Evolutionary conservation across 2,113 vertebrate genomes (phyloP).

Genomic region (Megatriorchis doriae): DNA sequence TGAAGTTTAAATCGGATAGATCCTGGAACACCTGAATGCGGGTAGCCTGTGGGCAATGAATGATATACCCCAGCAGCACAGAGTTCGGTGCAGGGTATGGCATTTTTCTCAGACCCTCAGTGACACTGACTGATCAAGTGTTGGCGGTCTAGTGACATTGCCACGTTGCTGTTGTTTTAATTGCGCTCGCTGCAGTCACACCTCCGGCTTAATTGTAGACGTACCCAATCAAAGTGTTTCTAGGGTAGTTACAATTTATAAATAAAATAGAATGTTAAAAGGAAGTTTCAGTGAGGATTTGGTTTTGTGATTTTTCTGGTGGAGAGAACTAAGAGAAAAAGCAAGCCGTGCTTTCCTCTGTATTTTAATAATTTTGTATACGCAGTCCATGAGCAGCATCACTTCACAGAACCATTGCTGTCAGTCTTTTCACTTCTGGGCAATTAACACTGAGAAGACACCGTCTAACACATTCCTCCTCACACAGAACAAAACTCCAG

Average conservation of each 20-base stretch:
- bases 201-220: not conserved
- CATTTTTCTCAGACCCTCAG: not conserved
- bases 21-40: too few relatives aligned
- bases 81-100: accelerated
- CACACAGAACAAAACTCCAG: not conserved
- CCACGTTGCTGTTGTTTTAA: not conserved
- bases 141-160: accelerated
- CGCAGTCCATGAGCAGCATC: not conserved
- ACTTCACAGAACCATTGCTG: not conserved
- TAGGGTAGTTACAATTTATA: not conserved
- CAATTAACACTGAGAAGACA: not conserved
- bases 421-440: not conserved
- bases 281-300: not conserved
- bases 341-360: not conserved
- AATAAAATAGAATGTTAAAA: not conserved
- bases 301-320: not conserved
- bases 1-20: not conserved
- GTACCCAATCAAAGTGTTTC: not conserved
- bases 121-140: too few relatives aligned
- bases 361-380: not conserved
- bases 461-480: not conserved
- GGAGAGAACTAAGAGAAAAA: not conserved
- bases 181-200: too few relatives aligned
- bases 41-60: not conserved
- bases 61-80: accelerated